Evolutionary conservation across 92 coral and sea anemone genomes (phyloP).

Genomic region (Porites rus): DNA sequence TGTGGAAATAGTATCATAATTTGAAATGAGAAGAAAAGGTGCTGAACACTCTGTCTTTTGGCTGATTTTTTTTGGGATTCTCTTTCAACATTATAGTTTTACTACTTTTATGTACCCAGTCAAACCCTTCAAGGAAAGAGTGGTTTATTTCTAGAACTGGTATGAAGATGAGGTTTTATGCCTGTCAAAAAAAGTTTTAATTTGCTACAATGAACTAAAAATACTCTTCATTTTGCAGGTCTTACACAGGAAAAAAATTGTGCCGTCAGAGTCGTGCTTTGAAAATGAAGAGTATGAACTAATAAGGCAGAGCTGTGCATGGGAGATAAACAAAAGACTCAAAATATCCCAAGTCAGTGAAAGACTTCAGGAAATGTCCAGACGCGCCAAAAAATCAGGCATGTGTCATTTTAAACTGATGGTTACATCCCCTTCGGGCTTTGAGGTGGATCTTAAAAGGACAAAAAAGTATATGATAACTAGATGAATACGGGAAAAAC

Average conservation of each 20-base stretch:
- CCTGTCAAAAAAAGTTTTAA: not conserved
- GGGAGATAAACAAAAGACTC: not conserved
- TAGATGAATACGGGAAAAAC: no score
- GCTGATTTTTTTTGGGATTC: no score
- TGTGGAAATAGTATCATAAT: no score
- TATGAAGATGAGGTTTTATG: not conserved
- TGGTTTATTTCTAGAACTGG: not conserved
- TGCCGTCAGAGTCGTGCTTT: not conserved
- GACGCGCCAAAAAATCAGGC: not conserved
- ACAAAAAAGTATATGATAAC: no score
- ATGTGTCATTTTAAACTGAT: not conserved
- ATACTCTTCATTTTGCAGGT: not conserved
- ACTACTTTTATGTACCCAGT: no score
- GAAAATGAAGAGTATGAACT: slow-evolving; percentile 1
- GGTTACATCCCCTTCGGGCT: no score
- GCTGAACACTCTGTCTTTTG: no score
- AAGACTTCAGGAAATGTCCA: not conserved
- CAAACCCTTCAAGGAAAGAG: not conserved
- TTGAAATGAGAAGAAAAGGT: no score
- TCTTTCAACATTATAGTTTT: no score
- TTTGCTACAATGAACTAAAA: not conserved
- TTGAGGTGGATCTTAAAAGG: no score
- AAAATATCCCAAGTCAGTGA: not conserved
- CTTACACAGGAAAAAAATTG: not conserved
- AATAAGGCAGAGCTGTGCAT: slow-evolving; percentile 8